Evolutionary conservation across 2,888 invertebrate species (phyloP), one percentile per base, ranked within the genome.

Genomic region (Stenolophus ochropezus): DNA sequence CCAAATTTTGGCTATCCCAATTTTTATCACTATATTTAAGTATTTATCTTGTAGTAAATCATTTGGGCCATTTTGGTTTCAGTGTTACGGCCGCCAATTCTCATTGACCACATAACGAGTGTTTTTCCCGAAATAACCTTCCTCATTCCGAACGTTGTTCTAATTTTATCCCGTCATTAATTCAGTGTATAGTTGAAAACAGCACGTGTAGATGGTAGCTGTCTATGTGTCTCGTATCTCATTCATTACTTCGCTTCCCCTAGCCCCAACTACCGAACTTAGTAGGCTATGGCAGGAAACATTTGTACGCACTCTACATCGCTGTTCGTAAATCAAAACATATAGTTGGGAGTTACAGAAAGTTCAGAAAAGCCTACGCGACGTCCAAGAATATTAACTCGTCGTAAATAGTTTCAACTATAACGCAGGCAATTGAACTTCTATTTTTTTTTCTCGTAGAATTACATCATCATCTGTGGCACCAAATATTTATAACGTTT

Each of bases 261-360:
- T 56, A 56, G 20, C 20, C 49, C n/a, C n/a, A n/a, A n/a, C n/a
- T n/a, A 11, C 33, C 4, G 33, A 11, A 11, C 33, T 42, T 42
- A 42, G 33, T 42, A 42, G 33, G 33, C 33, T 42, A 11, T 42
- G 33, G 11, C 33, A 42, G 33, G 73, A 73, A 73, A 73, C 73
- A 73, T 73, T 73, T 73, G 73, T 73, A 73, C 11, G 56, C 65
- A 11, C 47, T 16, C 47, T 73, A 49, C 49, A 53, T 75, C 27
- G 75, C 73, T 49, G 73, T 49, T 73, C 73, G 53, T 75, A 75
- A 75, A 75, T 75, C 75, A 75, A n/a, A n/a, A 21, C 23, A 21
- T 14, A 75, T 53, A 75, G 53, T 23, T 75, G 25, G n/a, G n/a
- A 75, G 53, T 53, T 75, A 75, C 75, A 6, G 75, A 53, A 75